Base-by-base conservation (phyloP, 2,888 invertebrate species). In the Myathropa florea region DNA sequence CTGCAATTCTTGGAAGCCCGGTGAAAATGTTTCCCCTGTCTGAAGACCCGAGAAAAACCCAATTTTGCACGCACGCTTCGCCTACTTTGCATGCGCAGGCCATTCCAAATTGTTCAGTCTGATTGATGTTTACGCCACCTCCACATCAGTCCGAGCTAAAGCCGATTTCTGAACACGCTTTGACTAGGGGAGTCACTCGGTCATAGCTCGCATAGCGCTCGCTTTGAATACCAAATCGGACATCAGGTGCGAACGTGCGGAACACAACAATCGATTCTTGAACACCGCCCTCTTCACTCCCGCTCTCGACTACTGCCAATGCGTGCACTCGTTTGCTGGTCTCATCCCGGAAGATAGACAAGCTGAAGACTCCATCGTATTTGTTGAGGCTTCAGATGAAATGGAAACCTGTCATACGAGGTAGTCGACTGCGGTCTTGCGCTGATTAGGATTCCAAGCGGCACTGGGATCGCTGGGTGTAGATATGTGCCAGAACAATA, bases 381-480 rank as follows among this genome's bases (percentile, higher is more conserved):
- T 73, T 24, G 33, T 30, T 75, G 39, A 18, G 24, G 14, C 21
- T 68, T 72, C 57, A 68, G 83, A 78, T 78, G 18, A 46, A 46
- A 18, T 46, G 46, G 18, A 18, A 57, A 75, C 63, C 57, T 10
- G 77, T 78, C 70, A 61, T 55, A 63, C 70, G 14, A 63, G 61
- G 68, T 70, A 75, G 64, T n/a, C 68, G 21, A 33, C 10, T 33
- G 28, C 24, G 2, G 23, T 18, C 10, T 46, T 24, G 36, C 26
- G 39, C 78, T 78, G 36, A 78, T 83, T 83, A 68, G 57, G 67
- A 67, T 78, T 83, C 78, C n/a, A 68, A 78, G 46, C 46, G 67
- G 72, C 55, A 59, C 57, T 33, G 65, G 46, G 61, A 73, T 83
- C 30, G 46, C 61, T 46, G 18, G 65, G 59, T 30, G 46, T 33